Conservation (phyloP, 2,888 invertebrate genomes). For the Tetropium fuscum region DNA sequence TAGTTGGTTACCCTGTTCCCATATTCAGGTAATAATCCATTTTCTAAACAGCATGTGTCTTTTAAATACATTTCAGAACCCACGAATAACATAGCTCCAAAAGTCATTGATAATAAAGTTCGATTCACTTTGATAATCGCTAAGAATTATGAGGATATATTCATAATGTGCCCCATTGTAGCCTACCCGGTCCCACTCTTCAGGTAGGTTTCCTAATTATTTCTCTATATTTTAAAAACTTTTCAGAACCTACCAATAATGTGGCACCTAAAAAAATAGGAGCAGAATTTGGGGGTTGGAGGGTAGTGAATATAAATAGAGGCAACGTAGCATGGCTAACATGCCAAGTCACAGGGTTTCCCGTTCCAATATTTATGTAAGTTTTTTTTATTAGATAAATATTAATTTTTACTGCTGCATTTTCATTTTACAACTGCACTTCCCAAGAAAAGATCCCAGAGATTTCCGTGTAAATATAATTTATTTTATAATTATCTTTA, state of each 20-base stretch:
- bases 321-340: slow-evolving; percentile 71
- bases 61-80: slow-evolving; percentile 68
- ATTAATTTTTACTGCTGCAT: too few species aligned
- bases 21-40: slow-evolving; percentile 72
- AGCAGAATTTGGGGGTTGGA: slow-evolving; percentile 72
- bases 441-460: too few species aligned
- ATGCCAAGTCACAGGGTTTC: slow-evolving; percentile 70
- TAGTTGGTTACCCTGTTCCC: slow-evolving; percentile 78
- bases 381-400: too few species aligned
- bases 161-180: slow-evolving; percentile 67
- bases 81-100: slow-evolving; percentile 75
- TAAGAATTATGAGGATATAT: slow-evolving; percentile 61
- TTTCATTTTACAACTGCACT: too few species aligned
- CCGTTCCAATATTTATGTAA: slow-evolving; percentile 69
- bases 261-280: slow-evolving; percentile 73
- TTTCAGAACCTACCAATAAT: slow-evolving; percentile 72
- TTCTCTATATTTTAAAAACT: slow-evolving; percentile 22
- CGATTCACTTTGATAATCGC: slow-evolving; percentile 68
- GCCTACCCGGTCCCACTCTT: slow-evolving; percentile 64
- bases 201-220: slow-evolving; percentile 54
- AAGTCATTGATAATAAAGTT: slow-evolving; percentile 67
- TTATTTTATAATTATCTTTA: too few species aligned
- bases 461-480: too few species aligned
- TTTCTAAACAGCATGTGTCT: neutral
- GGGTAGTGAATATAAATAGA: slow-evolving; percentile 69